Evolutionary conservation across 2,888 invertebrate species (phyloP), one percentile per base, ranked within the genome.

Genomic region (Epirrita christyi): DNA sequence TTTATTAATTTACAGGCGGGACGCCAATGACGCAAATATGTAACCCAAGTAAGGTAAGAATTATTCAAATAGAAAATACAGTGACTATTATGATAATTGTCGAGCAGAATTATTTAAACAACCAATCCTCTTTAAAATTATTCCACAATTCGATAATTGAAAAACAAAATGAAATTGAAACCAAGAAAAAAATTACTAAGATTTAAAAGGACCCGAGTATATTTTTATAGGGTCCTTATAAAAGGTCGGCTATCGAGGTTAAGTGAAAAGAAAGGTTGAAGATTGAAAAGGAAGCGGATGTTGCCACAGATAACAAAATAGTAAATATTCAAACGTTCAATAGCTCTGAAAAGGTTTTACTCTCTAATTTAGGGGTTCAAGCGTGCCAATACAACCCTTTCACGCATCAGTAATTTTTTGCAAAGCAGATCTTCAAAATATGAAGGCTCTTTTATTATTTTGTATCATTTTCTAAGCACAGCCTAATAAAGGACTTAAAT

Each of bases 261-360:
- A 44, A 55, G 55, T 21, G 55, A 27, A n/a, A n/a, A n/a, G n/a
- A n/a, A n/a, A n/a, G n/a, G n/a, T n/a, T 28, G 28, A 6, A 21
- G 21, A 29, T 32, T 38, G 32, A 29, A 43, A 32, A 55, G 38
- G 43, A 43, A 55, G 14, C 55, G 48, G 48, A 55, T 38, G 36
- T 41, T 14, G 36, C 21, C 55, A 13, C 43, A 48, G 55, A 48
- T 55, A 43, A 44, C 37, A 32, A 2, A 43, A 44, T 44, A 55
- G 54, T 47, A 11, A 28, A 21, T 47, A 43, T 13, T 28, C 34
- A 32, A 43, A 43, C 37, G 3, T 15, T 21, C 41, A 32, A 29
- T 11, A 37, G n/a, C 28, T 47, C 10, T 43, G 15, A 44, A 55
- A 49, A 55, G 37, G 54, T 37, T 47, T 52, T 43, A 6, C 40